Evolutionary conservation across 2,888 invertebrate species (phyloP), one percentile per base, ranked within the genome.

Genomic region (Rhagonycha lutea): DNA sequence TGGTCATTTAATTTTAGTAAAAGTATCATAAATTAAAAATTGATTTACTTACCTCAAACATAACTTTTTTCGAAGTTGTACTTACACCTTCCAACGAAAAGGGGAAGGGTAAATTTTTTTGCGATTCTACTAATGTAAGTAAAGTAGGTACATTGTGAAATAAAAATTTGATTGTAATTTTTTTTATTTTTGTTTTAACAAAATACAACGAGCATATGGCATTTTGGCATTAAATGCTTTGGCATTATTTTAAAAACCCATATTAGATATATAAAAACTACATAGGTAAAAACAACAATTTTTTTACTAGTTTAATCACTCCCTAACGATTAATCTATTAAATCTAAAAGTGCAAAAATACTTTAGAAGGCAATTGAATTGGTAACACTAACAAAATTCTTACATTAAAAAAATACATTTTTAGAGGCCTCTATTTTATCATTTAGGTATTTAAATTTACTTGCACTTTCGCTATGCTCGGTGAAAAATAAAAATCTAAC

Each of bases 151-250:
- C 24, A 23, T 73, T 60, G 32, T 29, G 14, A 23, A 32, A 32
- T 69, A 23, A 69, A 69, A 29, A 68, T 10, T 12, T 32, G 32
- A 69, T 26, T 32, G 67, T 47, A 68, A 63, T 73, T 73, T 68
- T 67, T 73, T 76, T 73, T 72, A 77, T 73, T 78, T 73, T 68
- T 75, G 47, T 74, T 72, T 70, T 72, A 80, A 78, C 72, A 85
- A 86, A 86, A 86, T 83, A 86, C 86, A 85, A 86, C 85, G 85
- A 85, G 81, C 81, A 72, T 73, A 88, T 88, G 87, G 87, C 87
- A 87, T 86, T 88, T 88, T 88, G 87, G 87, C 87, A 86, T 87
- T 87, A 86, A 87, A 87, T 87, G 88, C 87, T 87, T 88, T 88
- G 88, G 88, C 87, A 87, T 88, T 86, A 84, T 83, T 86, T 85